These are phyloP conservation scores for Plutella xylostella DNA, from an alignment of 2,888 invertebrate genomes.

Conservation along the genomic window DNA sequence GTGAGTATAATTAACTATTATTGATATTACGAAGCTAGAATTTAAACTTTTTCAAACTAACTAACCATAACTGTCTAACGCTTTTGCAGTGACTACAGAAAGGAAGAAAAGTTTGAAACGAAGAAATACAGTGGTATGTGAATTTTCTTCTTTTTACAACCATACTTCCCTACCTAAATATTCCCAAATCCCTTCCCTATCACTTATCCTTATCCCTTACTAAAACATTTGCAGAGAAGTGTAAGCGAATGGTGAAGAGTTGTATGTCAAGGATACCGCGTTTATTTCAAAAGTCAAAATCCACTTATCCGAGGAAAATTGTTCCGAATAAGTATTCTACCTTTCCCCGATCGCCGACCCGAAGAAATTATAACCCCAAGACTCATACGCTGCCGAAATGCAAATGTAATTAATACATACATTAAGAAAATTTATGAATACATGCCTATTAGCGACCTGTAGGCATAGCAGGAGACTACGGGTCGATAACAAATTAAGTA, in stretches of 20 bases:
- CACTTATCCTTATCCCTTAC: conserved; percentile 1
- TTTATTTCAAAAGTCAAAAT: conserved; percentile 31
- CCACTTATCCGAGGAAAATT: conserved; percentile 42
- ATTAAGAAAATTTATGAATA: too few relatives aligned
- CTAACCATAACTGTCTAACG: conserved; percentile 14
- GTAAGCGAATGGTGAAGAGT: conserved; percentile 56
- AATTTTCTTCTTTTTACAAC: conserved; percentile 6
- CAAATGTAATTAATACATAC: too few relatives aligned
- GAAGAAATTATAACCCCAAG: conserved; percentile 46
- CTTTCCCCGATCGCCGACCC: conserved; percentile 45
- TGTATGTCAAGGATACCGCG: conserved; percentile 34
- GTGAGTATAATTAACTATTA: neutral
- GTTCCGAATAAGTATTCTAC: conserved; percentile 49
- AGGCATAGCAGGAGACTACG: too few relatives aligned
- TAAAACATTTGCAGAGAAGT: conserved; percentile 38
- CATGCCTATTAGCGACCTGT: too few relatives aligned
- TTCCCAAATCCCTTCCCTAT: neutral
- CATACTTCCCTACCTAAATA: neutral
- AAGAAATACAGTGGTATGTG: conserved; percentile 51
- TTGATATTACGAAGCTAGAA: too few relatives aligned
- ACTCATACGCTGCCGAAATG: conserved; percentile 62
- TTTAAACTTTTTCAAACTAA: too few relatives aligned
- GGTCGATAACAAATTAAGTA: too few relatives aligned
- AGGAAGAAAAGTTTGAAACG: conserved; percentile 41
- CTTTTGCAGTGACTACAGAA: conserved; percentile 44